These are phyloP conservation scores for Hedychridium roseum DNA, from an alignment of 2,888 invertebrate genomes.

Conservation along the genomic window DNA sequence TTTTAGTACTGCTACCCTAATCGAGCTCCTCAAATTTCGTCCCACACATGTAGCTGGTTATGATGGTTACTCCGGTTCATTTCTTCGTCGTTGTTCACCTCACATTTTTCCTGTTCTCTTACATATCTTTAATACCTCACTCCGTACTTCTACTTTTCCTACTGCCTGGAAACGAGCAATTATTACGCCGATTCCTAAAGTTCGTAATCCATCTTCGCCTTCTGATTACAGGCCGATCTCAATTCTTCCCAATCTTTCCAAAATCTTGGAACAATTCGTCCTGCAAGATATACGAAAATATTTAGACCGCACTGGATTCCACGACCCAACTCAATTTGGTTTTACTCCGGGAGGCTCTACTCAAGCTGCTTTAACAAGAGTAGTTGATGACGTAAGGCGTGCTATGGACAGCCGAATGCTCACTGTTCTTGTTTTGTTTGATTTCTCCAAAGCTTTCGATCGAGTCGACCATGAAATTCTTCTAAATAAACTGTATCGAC, in stretches of 20 bases:
- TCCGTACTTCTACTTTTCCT: background rate
- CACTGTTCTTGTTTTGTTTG: conserved; percentile 1
- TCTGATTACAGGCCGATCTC: background rate
- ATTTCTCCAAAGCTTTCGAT: conserved; percentile 11
- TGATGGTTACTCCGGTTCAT: background rate
- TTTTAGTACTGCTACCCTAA: background rate
- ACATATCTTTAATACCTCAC: background rate
- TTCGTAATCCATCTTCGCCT: background rate
- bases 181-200: background rate
- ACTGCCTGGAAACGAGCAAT: background rate
- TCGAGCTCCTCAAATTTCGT: background rate
- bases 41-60: background rate
- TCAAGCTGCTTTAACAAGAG: conserved; percentile 1
- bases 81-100: background rate
- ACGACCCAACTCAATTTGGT: conserved; percentile 1
- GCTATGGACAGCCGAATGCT: background rate
- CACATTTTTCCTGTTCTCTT: background rate
- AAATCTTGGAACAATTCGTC: background rate
- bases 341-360: background rate
- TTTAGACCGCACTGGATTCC: background rate
- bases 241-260: background rate
- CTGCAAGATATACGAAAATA: background rate
- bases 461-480: background rate
- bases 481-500: background rate
- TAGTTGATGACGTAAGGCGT: background rate